Evolutionary conservation across 2,113 vertebrate genomes (phyloP).

Genomic region (Melanostigma gelatinosum): DNA sequence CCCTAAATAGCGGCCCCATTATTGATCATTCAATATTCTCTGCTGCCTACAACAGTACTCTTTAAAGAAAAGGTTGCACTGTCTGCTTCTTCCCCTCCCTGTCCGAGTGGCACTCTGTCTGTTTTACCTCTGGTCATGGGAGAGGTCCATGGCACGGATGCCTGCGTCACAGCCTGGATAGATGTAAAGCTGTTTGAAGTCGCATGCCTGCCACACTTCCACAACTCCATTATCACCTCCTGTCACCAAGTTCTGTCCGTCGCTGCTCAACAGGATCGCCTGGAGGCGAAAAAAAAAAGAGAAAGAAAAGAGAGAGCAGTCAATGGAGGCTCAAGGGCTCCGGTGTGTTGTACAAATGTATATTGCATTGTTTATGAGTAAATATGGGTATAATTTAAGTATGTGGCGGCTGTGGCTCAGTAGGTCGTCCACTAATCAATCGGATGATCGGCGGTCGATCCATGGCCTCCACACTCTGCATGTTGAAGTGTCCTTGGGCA

Average conservation of each 20-base stretch:
- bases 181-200: slow-evolving; percentile 99
- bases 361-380: background rate
- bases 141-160: slow-evolving; percentile 98
- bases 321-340: background rate
- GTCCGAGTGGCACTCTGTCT: background rate
- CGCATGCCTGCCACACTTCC: slow-evolving; percentile 99
- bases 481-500: no score
- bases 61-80: background rate
- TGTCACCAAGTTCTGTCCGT: slow-evolving; percentile 97
- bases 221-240: slow-evolving; percentile 99
- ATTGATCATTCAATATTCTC: no score
- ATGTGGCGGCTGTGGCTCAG: no score
- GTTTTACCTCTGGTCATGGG: slow-evolving; percentile 97
- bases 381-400: background rate
- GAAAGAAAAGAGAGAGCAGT: background rate
- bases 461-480: background rate
- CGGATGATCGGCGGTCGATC: background rate
- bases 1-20: no score
- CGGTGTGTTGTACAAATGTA: background rate
- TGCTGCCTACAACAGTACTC: background rate
- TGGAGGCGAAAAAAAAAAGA: slow-evolving; percentile 51
- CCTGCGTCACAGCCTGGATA: slow-evolving; percentile 99
- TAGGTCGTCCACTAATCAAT: background rate
- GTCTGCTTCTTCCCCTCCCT: background rate
- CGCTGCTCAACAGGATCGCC: slow-evolving; percentile 96